Evolutionary conservation across 2,113 vertebrate genomes (phyloP), one percentile per base, ranked within the genome.

Genomic region (Pachycephala philippinensis): DNA sequence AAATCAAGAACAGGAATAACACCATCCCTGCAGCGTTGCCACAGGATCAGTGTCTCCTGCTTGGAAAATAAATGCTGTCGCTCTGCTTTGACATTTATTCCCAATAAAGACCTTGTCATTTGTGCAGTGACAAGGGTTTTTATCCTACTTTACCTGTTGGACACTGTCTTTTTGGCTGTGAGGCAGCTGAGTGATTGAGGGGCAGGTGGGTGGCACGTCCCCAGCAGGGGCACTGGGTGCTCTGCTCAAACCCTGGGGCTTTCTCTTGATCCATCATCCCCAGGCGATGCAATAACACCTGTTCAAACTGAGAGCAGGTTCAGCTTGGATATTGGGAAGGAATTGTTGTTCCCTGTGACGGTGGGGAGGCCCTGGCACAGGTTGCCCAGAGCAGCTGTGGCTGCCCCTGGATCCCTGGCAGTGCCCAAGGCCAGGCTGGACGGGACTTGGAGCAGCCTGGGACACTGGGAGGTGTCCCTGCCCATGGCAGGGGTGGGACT

Each of bases 11-110:
- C 18, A 21, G 87, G 81, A 93, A 45, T 90, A 71, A 70, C 8
- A 37, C 79, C 4, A 17, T 63, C 50, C 60, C 61, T 79, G 87
- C 79, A 68, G 79, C 7, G 14, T 52, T 71, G 44, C 89, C 78
- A 72, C 28, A 26, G 87, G 74, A 93, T 95, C 74, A 44, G 56
- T 21, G 33, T 94, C 86, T 96, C 64, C 64, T 49, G 52, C 53
- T 26, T 31, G 57, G 64, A 87, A 93, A 96, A 94, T 52, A 95
- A 97, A 95, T 1, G 40, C 88, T 87, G 40, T 64, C 10, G 4
- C 88, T 82, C 91, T 90, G 79, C 87, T 74, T 91, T 95, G 97
- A 91, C 54, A 19, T 94, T 96, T 95, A 89, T 96, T 97, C 59
- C 64, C 83, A 23, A 57, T 90, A 95, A 98, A 95, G 54, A 57